phyloP scores from a whole-genome alignment of 2,113 vertebrate species.

The Oryctolagus cuniculus region mOryCun1.1 NC_091432.1:83945001-83945500 shows the following conservation, averaged over 20 bases:
- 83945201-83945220: not conserved
- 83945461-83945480: not conserved
- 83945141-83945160: slow-evolving; percentile 47
- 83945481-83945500: not conserved
- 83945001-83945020: not conserved
- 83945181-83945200: not conserved
- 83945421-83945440: not conserved
- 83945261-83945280: not conserved
- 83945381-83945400: slow-evolving; percentile 5
- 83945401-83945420: not conserved
- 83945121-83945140: not conserved
- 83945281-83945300: not conserved
- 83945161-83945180: not conserved
- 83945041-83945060: slow-evolving; percentile 23
- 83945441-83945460: not conserved
- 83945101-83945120: slow-evolving; percentile 49
- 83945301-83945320: not conserved
- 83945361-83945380: not conserved
- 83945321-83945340: not conserved
- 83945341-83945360: slow-evolving; percentile 36
- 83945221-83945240: not conserved
- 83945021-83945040: slow-evolving; percentile 4
- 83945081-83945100: slow-evolving; percentile 38
- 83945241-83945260: slow-evolving; percentile 18
- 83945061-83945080: slow-evolving; percentile 48